Evolutionary conservation across 1,140 invertebrate species (phyloP), one percentile per base, ranked within the genome.

Genomic region (Bombus soroeensis): DNA sequence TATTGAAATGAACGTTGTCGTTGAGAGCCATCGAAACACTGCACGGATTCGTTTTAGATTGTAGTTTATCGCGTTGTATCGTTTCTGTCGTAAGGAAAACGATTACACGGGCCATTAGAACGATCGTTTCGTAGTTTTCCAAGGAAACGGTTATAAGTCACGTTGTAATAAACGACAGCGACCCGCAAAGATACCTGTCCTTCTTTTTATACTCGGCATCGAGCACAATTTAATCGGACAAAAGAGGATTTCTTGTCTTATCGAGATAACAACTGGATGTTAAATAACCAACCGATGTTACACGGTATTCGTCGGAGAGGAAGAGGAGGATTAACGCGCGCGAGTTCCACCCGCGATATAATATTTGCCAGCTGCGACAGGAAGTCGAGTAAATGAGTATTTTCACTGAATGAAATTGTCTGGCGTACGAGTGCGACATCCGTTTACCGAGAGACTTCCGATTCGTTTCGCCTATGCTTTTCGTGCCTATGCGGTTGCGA

Each of bases 301-400:
- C 34, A 37, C 74, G 39, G 66, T 59, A 32, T 32, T 25, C 25
- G 62, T 34, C 47, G 57, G 5, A 66, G 47, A 64, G 78, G 70
- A 85, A 80, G 37, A 53, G 41, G n/a, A 39, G 59, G 79, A 85
- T 81, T 81, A 81, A 85, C 71, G 78, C 79, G 78, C 32, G 68
- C 70, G 12, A 73, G 70, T 81, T 66, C 70, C 78, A 72, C 59
- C 32, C 70, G 78, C 57, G 78, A 68, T 81, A 80, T 47, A 57
- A 80, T 85, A 85, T 81, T 85, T 34, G 71, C 84, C 84, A 85
- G 77, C 84, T 81, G 84, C 84, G 78, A 70, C 84, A 85, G 84
- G 78, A 85, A 74, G 78, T 57, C 59, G 59, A 28, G 59, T 74
- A 74, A 81, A 85, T 81, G 84, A 81, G 74, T 81, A 81, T 85